Evolutionary conservation across 2,797 vertebrate genomes (phyloP).

Genomic region (Gadopsis bispinosus): DNA sequence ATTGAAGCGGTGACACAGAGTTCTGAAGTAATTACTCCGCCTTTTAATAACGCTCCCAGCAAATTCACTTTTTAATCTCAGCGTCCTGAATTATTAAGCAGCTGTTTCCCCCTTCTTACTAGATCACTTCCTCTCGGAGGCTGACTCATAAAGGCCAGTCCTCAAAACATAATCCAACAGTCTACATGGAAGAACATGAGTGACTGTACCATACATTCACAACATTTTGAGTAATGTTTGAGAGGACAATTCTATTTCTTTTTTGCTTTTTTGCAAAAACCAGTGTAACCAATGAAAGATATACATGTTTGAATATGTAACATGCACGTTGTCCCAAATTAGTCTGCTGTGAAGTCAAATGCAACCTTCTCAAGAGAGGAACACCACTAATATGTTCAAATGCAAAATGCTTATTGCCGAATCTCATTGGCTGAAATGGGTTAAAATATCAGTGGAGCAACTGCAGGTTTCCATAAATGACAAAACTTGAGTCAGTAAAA

Average conservation of each 20-base stretch:
- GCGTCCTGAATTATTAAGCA: constrained; percentile 87
- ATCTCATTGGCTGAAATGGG: not conserved
- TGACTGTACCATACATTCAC: not conserved
- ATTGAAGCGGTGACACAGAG: constrained; percentile 80
- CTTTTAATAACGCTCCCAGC: constrained; percentile 83
- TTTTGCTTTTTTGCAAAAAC: not conserved
- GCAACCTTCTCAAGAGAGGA: not conserved
- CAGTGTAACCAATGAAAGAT: too few relatives aligned
- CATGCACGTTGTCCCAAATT: too few relatives aligned
- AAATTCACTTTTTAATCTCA: constrained; percentile 85
- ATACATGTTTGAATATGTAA: too few relatives aligned
- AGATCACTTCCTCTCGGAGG: constrained; percentile 55
- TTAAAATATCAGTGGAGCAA: not conserved
- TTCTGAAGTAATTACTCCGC: constrained; percentile 85
- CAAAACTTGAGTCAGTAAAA: not conserved
- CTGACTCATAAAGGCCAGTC: not conserved
- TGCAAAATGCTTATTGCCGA: not conserved
- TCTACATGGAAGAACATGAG: not conserved
- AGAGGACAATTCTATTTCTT: not conserved
- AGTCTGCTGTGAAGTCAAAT: not conserved
- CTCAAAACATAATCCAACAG: not conserved
- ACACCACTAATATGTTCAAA: not conserved
- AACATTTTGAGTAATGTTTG: not conserved
- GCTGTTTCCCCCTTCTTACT: constrained; percentile 69
- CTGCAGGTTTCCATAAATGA: not conserved